A percentile compares a stretch with the other conserved stretches of the same genome.
phyloP scores from a whole-genome alignment of 2,888 invertebrate genomes.

The Lordiphosa fenestrarum region DNA sequence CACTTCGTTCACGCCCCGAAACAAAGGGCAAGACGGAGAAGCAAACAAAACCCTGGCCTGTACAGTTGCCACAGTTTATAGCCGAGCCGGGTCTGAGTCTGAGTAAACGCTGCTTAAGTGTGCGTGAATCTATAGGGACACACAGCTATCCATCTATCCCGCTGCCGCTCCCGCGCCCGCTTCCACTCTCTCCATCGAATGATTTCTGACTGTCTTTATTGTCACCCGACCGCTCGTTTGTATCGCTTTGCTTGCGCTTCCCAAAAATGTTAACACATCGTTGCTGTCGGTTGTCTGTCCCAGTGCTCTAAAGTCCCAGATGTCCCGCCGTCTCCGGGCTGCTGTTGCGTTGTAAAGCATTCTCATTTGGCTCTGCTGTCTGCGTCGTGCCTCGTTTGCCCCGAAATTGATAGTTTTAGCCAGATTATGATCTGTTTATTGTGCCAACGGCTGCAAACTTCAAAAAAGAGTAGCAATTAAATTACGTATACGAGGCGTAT shows the following conservation, averaged over 20 bases:
- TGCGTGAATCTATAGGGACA: slow-evolving; percentile 62
- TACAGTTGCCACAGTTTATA: slow-evolving; percentile 50
- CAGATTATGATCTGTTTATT: slow-evolving; percentile 67
- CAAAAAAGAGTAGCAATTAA: slow-evolving; percentile 41
- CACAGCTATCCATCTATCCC: slow-evolving; percentile 14
- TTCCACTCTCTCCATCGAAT: slow-evolving; percentile 29
- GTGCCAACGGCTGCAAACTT: slow-evolving; percentile 36
- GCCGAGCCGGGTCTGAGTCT: slow-evolving; percentile 25
- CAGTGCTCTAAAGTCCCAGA: too few species aligned
- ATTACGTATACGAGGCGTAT: slow-evolving; percentile 36
- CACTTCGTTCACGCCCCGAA: slow-evolving; percentile 64
- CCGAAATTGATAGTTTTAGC: slow-evolving; percentile 51
- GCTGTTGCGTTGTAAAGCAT: slow-evolving; percentile 35
- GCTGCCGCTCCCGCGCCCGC: too few species aligned
- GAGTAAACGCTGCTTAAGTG: slow-evolving; percentile 61
- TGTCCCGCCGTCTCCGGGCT: slow-evolving; percentile 2
- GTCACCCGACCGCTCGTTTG: slow-evolving; percentile 30
- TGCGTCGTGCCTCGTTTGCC: slow-evolving; percentile 26
- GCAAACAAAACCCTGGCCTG: slow-evolving; percentile 29
- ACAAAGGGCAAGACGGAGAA: slow-evolving; percentile 6
- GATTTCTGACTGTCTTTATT: slow-evolving; percentile 32
- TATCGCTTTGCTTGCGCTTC: slow-evolving; percentile 23
- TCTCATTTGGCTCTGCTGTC: slow-evolving; percentile 34
- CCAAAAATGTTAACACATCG: slow-evolving; percentile 56
- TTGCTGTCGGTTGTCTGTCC: slow-evolving; percentile 25